Evolutionary conservation across 2,888 invertebrate species (phyloP).

Genomic region (Carcina quercana): DNA sequence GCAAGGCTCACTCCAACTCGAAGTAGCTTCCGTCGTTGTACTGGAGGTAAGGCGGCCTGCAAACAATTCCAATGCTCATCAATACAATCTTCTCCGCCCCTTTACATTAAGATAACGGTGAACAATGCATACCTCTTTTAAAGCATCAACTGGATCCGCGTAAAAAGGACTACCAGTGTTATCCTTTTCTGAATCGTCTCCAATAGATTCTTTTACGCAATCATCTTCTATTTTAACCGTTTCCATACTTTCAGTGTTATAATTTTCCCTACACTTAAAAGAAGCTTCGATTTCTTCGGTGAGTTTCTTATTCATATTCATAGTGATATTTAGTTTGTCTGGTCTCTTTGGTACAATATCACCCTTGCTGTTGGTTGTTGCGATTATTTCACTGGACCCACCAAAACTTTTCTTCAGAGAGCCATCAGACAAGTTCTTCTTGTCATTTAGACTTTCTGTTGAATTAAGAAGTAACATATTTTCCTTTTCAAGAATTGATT

Average conservation of each 20-base stretch:
- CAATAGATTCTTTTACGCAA: slow-evolving; percentile 35
- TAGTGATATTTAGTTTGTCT: slow-evolving; percentile 60
- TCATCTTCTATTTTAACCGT: slow-evolving; percentile 64
- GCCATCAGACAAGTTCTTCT: slow-evolving; percentile 50
- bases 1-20: slow-evolving; percentile 59
- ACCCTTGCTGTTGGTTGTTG: slow-evolving; percentile 67
- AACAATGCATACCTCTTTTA: slow-evolving; percentile 71
- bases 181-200: slow-evolving; percentile 57
- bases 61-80: slow-evolving; percentile 15
- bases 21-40: slow-evolving; percentile 58
- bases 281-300: slow-evolving; percentile 66
- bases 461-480: slow-evolving; percentile 57
- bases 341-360: slow-evolving; percentile 64
- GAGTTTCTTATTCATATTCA: slow-evolving; percentile 67
- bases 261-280: slow-evolving; percentile 51
- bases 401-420: slow-evolving; percentile 57
- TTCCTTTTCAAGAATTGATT: slow-evolving; percentile 63
- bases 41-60: slow-evolving; percentile 56
- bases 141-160: slow-evolving; percentile 91
- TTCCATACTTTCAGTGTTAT: slow-evolving; percentile 64
- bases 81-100: background rate
- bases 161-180: slow-evolving; percentile 92
- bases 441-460: slow-evolving; percentile 56
- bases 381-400: slow-evolving; percentile 58
- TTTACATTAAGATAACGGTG: background rate